Evolutionary conservation across 2,113 vertebrate species (phyloP).

Genomic region (Muscicapa adusta): DNA sequence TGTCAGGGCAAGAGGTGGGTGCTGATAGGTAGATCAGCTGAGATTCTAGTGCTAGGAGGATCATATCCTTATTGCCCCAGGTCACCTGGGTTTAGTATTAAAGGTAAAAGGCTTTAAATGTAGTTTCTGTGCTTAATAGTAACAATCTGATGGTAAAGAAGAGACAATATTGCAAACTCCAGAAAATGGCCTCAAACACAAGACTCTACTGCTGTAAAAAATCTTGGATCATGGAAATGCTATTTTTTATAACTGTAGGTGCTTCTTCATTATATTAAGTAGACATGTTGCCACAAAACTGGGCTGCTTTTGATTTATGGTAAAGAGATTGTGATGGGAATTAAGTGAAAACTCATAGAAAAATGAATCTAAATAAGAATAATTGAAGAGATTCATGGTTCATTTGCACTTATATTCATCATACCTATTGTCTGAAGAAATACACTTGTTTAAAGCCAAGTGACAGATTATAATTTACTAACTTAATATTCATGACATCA

Average conservation of each 20-base stretch:
- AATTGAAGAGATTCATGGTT: conserved; percentile 75
- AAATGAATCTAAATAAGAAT: conserved; percentile 78
- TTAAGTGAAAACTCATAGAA: conserved; percentile 70
- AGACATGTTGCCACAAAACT: conserved; percentile 63
- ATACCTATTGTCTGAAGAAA: conserved; percentile 71
- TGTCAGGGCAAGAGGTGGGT: neutral
- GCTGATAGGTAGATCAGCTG: neutral
- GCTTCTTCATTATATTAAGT: conserved; percentile 70
- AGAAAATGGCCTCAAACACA: conserved; percentile 8
- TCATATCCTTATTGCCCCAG: neutral
- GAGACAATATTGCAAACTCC: neutral
- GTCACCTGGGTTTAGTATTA: neutral
- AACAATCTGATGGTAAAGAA: neutral
- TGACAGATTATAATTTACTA: conserved; percentile 70
- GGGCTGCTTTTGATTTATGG: conserved; percentile 63
- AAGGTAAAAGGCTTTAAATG: neutral
- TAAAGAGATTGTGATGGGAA: conserved; percentile 62
- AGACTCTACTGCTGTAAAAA: conserved; percentile 28
- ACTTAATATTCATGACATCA: conserved; percentile 69
- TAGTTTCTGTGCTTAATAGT: neutral
- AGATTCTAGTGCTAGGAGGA: neutral
- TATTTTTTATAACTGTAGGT: conserved; percentile 70
- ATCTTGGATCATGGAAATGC: conserved; percentile 25
- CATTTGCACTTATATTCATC: conserved; percentile 73
- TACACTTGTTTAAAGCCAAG: conserved; percentile 69